Evolutionary conservation across 2,888 invertebrate species (phyloP).

Genomic region (Troides aeacus): DNA sequence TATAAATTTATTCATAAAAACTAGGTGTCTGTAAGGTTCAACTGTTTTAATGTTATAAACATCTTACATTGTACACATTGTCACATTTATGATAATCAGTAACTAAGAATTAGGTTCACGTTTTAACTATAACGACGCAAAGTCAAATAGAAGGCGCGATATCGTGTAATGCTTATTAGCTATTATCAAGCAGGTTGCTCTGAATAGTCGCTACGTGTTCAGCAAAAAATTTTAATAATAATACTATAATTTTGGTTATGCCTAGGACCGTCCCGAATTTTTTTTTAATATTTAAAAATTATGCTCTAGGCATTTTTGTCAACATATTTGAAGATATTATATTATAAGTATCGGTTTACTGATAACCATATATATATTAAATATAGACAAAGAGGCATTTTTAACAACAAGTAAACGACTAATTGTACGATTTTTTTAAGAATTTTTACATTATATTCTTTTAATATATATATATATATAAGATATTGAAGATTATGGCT

Average conservation of each 20-base stretch:
- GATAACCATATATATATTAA: too few species aligned
- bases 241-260: neutral
- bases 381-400: too few species aligned
- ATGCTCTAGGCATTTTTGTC: too few species aligned
- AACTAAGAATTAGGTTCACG: neutral
- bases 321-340: too few species aligned
- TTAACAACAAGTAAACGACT: too few species aligned
- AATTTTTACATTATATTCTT: too few species aligned
- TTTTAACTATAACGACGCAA: neutral
- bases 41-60: neutral
- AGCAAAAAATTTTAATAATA: neutral
- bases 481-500: too few species aligned
- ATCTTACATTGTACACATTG: neutral
- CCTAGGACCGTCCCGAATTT: neutral
- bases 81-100: neutral
- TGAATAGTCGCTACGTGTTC: neutral
- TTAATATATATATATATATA: too few species aligned
- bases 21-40: too few species aligned
- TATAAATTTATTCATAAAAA: too few species aligned
- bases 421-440: too few species aligned
- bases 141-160: neutral
- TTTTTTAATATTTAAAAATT: neutral
- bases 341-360: too few species aligned
- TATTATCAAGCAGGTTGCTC: conserved; percentile 1
- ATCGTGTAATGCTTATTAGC: conserved; percentile 5